Percentiles rank a stretch among this genome's conserved stretches.
phyloP scores from a whole-genome alignment of 2,888 invertebrate species.

The Megamerina dolium region DNA sequence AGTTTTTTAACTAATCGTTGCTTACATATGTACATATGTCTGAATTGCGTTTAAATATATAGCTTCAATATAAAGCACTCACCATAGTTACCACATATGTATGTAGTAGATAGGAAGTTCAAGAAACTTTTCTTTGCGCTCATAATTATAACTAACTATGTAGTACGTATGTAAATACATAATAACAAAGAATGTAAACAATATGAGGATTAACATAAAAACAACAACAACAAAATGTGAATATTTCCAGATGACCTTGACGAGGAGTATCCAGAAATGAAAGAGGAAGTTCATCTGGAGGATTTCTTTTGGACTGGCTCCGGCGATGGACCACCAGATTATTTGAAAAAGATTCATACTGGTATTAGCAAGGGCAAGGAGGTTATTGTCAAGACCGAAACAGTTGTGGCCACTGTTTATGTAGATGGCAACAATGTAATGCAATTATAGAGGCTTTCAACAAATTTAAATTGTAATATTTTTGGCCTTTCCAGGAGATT shows the following conservation, averaged over 20 bases:
- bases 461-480: no score
- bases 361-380: slow-evolving; percentile 52
- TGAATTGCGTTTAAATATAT: no score
- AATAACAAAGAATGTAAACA: neutral
- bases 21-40: no score
- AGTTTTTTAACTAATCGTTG: no score
- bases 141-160: no score
- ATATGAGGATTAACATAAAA: no score
- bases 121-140: no score
- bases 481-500: slow-evolving; percentile 33
- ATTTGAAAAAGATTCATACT: slow-evolving; percentile 48
- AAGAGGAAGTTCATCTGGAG: slow-evolving; percentile 55
- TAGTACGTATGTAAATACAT: neutral
- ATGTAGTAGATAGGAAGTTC: no score
- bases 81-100: no score
- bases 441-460: no score
- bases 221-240: no score
- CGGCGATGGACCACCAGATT: slow-evolving; percentile 67
- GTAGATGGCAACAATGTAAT: slow-evolving; percentile 52
- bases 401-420: slow-evolving; percentile 65
- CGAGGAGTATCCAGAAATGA: slow-evolving; percentile 39
- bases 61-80: no score
- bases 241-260: slow-evolving; percentile 32
- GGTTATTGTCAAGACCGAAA: slow-evolving; percentile 61
- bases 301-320: slow-evolving; percentile 89